phyloP scores from a whole-genome alignment of 2,888 invertebrate species.

The Cephus pulcher region DNA sequence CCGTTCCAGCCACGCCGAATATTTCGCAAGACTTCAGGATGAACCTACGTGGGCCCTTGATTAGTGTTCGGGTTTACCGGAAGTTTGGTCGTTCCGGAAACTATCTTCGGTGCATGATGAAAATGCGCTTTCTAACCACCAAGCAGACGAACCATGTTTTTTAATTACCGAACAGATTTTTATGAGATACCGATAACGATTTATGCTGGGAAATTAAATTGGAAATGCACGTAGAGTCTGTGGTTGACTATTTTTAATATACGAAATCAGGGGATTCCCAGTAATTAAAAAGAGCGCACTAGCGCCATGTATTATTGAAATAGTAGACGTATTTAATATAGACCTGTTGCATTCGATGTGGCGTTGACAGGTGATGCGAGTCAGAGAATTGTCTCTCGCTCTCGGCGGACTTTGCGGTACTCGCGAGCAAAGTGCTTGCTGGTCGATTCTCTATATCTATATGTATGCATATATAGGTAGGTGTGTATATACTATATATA shows the following conservation, averaged over 20 bases:
- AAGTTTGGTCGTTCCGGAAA: background rate
- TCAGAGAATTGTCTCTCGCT: conserved; percentile 49
- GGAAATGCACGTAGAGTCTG: background rate
- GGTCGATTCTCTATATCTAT: background rate
- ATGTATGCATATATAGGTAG: conserved; percentile 13
- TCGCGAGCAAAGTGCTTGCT: conserved; percentile 38
- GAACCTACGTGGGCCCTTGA: background rate
- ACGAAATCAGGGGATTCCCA: background rate
- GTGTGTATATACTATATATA: background rate
- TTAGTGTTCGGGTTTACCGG: background rate
- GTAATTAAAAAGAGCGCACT: background rate
- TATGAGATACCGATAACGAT: background rate
- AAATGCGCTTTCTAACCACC: background rate
- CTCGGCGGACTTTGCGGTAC: conserved; percentile 36
- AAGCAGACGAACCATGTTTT: background rate
- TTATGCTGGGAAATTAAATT: background rate
- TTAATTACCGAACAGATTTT: background rate
- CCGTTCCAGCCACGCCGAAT: conserved; percentile 21
- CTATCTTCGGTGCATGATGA: background rate
- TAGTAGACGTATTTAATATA: conserved; percentile 41
- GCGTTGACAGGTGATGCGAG: conserved; percentile 57
- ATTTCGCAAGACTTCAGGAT: conserved; percentile 19
- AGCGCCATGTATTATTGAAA: background rate
- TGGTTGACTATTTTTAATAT: background rate
- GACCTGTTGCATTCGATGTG: conserved; percentile 47